Percentiles rank a stretch among this genome's conserved stretches.
Evolutionary conservation across 1,140 invertebrate species (phyloP).

Genomic region (Brachionus angularis): DNA sequence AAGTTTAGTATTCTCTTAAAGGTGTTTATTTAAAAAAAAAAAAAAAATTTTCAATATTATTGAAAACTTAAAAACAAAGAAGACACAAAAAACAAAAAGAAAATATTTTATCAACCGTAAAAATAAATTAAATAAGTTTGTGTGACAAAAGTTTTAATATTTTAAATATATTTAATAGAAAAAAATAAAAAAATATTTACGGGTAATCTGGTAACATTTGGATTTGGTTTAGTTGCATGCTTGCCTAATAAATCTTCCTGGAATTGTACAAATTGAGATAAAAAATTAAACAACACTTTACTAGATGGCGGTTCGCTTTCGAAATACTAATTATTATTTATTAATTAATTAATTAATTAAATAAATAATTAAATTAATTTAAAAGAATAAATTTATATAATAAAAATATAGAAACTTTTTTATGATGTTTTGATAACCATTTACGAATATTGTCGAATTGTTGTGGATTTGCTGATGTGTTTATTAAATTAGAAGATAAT

Average conservation of each 20-base stretch:
- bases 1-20: no score
- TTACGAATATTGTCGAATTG: slow-evolving; percentile 35
- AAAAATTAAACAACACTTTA: slow-evolving; percentile 18
- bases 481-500: slow-evolving; percentile 27
- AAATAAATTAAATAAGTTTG: no score
- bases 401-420: background rate
- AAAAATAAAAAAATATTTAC: background rate
- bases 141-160: background rate
- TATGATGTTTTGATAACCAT: slow-evolving; percentile 34
- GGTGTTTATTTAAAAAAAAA: no score
- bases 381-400: no score
- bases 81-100: no score
- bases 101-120: no score
- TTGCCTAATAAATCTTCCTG: slow-evolving; percentile 38
- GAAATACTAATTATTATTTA: no score
- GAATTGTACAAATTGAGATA: slow-evolving; percentile 35
- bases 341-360: background rate
- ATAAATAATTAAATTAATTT: background rate
- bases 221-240: background rate
- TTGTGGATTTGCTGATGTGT: slow-evolving; percentile 8
- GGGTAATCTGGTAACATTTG: slow-evolving; percentile 10
- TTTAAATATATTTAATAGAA: background rate
- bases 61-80: no score
- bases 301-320: slow-evolving; percentile 34
- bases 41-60: no score